phyloP scores from a whole-genome alignment of 2,797 vertebrate species.

The Tolypeutes matacus region DNA sequence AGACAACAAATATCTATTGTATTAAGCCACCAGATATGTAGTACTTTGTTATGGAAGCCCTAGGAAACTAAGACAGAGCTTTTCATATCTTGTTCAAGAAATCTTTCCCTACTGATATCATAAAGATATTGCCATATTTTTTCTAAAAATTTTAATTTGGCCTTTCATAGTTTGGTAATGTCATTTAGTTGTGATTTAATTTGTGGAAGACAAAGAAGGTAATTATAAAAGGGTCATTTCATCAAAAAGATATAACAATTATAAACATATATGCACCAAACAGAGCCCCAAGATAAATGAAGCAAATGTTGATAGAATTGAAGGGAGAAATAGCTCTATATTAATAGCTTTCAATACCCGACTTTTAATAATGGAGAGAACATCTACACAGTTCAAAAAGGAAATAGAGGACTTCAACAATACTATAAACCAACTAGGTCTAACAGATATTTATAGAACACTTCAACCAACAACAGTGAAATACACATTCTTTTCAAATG shows the following conservation, averaged over 20 bases:
- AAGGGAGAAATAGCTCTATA: no score
- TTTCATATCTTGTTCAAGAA: background rate
- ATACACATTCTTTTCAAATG: no score
- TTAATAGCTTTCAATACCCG: no score
- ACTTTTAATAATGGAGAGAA: no score
- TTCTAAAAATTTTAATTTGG: conserved; percentile 8
- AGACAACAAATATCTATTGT: background rate
- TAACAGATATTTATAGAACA: no score
- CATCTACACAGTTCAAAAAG: no score
- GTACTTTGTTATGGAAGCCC: background rate
- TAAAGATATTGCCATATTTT: background rate
- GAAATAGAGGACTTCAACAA: no score
- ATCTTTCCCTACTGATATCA: background rate
- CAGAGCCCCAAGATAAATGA: background rate
- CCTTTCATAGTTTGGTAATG: background rate
- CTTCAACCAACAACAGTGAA: no score
- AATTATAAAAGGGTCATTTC: no score
- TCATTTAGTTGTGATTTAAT: background rate
- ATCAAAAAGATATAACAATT: no score
- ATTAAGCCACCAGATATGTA: background rate
- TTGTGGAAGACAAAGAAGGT: background rate
- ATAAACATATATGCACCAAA: background rate
- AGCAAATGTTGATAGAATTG: no score
- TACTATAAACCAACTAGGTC: no score
- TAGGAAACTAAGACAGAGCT: background rate